Evolutionary conservation across 1,140 invertebrate species (phyloP).

Genomic region (Dinoponera quadriceps): DNA sequence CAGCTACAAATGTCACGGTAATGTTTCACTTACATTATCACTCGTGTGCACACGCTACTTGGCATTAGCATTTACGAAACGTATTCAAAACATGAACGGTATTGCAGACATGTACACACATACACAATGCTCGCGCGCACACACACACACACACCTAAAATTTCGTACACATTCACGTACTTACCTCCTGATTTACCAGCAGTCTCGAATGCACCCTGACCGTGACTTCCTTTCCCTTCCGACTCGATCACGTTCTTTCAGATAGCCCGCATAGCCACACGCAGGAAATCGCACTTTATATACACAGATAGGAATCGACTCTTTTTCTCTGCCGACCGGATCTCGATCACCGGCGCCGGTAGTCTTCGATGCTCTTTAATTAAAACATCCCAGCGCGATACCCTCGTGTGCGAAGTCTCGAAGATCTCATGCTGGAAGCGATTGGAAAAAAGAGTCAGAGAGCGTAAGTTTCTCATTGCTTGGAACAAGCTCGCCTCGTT

Average conservation of each 20-base stretch:
- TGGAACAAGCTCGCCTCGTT: conserved; percentile 1
- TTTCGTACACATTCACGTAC: background rate
- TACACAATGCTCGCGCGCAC: no score
- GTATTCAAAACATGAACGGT: background rate
- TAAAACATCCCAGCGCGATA: conserved; percentile 17
- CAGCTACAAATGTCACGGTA: background rate
- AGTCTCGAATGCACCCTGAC: conserved; percentile 51
- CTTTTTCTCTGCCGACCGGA: background rate
- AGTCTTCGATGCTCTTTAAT: conserved; percentile 18
- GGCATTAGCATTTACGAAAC: background rate
- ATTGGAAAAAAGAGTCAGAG: conserved; percentile 5
- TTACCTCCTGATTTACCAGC: conserved; percentile 64
- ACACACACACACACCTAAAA: no score
- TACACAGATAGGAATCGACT: conserved; percentile 21
- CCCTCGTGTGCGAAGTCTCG: background rate
- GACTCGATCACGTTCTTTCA: conserved; percentile 62
- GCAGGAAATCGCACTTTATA: conserved; percentile 21
- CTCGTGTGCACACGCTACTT: background rate
- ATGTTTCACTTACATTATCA: background rate
- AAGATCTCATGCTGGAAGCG: conserved; percentile 12
- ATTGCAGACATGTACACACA: background rate
- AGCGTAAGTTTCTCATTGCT: background rate
- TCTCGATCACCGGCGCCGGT: conserved; percentile 30
- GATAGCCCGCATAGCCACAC: conserved; percentile 45
- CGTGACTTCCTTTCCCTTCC: conserved; percentile 2